Conservation (phyloP, 2,888 invertebrate species). For the Ernsta delagoae region DNA sequence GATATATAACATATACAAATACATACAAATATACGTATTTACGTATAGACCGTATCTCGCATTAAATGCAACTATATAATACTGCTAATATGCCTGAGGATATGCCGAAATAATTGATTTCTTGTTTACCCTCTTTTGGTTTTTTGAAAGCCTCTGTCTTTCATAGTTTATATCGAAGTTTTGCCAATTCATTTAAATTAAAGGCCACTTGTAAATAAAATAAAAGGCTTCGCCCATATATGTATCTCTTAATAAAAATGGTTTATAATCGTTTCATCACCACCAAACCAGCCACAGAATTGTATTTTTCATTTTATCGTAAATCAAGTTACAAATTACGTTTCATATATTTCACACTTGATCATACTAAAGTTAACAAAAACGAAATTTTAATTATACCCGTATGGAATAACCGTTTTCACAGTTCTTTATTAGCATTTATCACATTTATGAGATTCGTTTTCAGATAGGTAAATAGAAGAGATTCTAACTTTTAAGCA, state of each 20-base stretch:
- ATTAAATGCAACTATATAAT: slow-evolving; percentile 71
- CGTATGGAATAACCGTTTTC: slow-evolving; percentile 4
- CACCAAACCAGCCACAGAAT: slow-evolving; percentile 73
- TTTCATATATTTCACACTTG: background rate
- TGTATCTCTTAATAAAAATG: background rate
- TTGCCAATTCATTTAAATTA: slow-evolving; percentile 18
- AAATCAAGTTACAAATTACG: background rate
- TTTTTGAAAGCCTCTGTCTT: slow-evolving; percentile 3
- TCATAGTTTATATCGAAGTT: background rate
- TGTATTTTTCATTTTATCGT: background rate
- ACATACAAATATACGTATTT: slow-evolving; percentile 55
- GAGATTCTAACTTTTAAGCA: slow-evolving; percentile 7
- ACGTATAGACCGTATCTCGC: slow-evolving; percentile 73
- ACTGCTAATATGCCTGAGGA: slow-evolving; percentile 61
- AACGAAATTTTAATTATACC: slow-evolving; percentile 5
- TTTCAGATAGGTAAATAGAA: background rate
- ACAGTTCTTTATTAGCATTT: background rate
- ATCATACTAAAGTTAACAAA: background rate
- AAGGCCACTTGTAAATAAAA: slow-evolving; percentile 9
- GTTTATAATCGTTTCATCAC: slow-evolving; percentile 48
- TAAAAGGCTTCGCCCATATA: slow-evolving; percentile 13
- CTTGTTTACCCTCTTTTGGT: slow-evolving; percentile 11
- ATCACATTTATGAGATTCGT: slow-evolving; percentile 16
- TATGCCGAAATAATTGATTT: slow-evolving; percentile 78
- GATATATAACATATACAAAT: slow-evolving; percentile 54